These are phyloP conservation scores for Pluvianellus socialis DNA, from an alignment of 2,113 vertebrate genomes.

Conservation along the genomic window DNA sequence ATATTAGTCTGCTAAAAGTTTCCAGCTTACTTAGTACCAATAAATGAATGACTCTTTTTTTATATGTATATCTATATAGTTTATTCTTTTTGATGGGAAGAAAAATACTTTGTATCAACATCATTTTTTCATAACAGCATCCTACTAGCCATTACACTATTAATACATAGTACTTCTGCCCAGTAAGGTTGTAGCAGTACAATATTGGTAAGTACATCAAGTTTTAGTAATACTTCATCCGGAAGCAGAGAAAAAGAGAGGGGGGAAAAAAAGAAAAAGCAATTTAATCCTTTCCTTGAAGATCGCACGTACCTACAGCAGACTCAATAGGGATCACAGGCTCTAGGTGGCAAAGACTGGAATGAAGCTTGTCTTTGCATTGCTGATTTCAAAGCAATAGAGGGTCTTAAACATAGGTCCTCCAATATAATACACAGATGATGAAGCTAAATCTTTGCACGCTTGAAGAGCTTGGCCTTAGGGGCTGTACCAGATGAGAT, in stretches of 20 bases:
- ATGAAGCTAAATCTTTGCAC: neutral
- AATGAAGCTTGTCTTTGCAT: neutral
- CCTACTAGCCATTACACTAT: neutral
- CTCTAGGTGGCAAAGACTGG: neutral
- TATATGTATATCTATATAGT: neutral
- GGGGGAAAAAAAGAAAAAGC: neutral
- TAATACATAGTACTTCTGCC: neutral
- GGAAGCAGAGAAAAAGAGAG: neutral
- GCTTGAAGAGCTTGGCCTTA: neutral
- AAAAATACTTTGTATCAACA: neutral
- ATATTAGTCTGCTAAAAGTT: neutral
- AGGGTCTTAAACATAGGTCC: neutral
- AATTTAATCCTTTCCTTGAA: neutral
- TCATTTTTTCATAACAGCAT: neutral
- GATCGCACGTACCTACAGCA: neutral
- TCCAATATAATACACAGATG: fast-evolving
- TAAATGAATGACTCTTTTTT: neutral
- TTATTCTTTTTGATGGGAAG: neutral
- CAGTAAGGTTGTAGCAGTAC: neutral
- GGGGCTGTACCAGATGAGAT: neutral
- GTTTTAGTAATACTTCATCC: neutral
- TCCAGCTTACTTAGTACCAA: neutral
- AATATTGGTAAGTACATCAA: neutral
- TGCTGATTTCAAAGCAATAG: neutral
- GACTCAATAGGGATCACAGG: neutral